Percentiles rank a stretch among this genome's conserved stretches.
Conservation (phyloP, 2,888 invertebrate genomes). For the Cryptocheilus praepositus region DNA sequence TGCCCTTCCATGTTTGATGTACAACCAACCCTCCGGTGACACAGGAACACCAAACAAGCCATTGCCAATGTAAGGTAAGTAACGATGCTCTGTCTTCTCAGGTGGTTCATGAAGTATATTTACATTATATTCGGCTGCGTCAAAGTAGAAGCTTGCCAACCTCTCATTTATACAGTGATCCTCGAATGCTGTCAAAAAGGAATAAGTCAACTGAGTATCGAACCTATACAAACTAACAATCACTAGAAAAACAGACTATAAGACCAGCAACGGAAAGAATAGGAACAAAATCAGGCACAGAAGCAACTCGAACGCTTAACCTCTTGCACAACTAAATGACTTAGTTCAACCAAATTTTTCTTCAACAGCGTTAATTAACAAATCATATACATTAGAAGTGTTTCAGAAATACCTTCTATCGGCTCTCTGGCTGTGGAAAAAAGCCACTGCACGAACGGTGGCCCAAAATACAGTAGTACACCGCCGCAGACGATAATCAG, state of each 20-base stretch:
- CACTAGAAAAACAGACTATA: not conserved
- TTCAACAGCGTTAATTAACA: too few relatives aligned
- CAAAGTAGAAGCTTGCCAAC: slow-evolving; percentile 79
- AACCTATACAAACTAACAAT: not conserved
- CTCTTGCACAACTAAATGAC: too few relatives aligned
- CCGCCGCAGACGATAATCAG: slow-evolving; percentile 62
- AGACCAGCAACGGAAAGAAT: not conserved
- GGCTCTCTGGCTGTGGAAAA: slow-evolving; percentile 76
- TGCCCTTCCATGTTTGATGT: slow-evolving; percentile 82
- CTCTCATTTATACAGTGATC: slow-evolving; percentile 82
- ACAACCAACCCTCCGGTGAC: slow-evolving; percentile 80
- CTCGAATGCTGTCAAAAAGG: slow-evolving; percentile 72
- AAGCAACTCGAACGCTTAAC: not conserved
- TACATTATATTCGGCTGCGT: slow-evolving; percentile 81
- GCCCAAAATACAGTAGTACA: slow-evolving; percentile 81
- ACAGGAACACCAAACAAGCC: slow-evolving; percentile 83
- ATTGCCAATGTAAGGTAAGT: slow-evolving; percentile 86
- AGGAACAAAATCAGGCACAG: not conserved
- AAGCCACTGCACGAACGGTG: slow-evolving; percentile 80
- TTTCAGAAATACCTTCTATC: slow-evolving; percentile 67
- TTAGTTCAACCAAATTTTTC: too few relatives aligned
- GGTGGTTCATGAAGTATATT: slow-evolving; percentile 80
- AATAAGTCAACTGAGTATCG: not conserved
- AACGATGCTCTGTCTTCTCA: slow-evolving; percentile 78
- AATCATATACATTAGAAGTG: too few relatives aligned